Evolutionary conservation across 2,888 invertebrate genomes (phyloP), one percentile per base, ranked within the genome.

Genomic region (Hesperia comma): DNA sequence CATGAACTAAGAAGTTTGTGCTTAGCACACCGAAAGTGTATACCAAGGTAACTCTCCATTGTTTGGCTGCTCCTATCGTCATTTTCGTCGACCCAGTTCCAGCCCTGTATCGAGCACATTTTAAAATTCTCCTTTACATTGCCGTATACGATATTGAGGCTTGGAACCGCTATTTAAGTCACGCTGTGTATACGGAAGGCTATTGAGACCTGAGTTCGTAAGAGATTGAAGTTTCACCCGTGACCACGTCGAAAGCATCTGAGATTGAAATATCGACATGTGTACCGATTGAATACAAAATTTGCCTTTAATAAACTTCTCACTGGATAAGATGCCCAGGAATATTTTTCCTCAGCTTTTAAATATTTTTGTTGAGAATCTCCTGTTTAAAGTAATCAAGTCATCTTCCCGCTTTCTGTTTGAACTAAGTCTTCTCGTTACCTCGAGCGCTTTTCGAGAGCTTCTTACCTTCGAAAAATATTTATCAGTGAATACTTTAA

Each of bases 81-180:
- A 53, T 53, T 61, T 61, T 61, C 61, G 37, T 53, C 61, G 61
- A 61, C 61, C 61, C 26, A 54, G 26, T 61, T 41, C 37, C 61
- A 21, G 40, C 15, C 40, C 19, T 61, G 41, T 61, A 61, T 61
- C 61, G 53, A 54, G 53, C n/a, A 41, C 61, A 61, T 61, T 61
- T 61, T 61, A 53, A 61, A 61, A 61, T 61, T 41, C 53, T 41
- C 26, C 53, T 61, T 53, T 61, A 53, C 61, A 61, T 60, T 37
- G 61, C 10, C 6, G 61, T 61, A 53, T 26, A 19, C 51, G 53
- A 53, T 61, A 61, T 61, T 61, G 61, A 21, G 51, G 61, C 37
- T 37, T 61, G 61, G 19, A 37, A 51, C 37, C 21, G 37, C 26
- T 49, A 49, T 33, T 60, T 49, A 33, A 60, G 46, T 49, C 33